These are phyloP conservation scores for Cabera pusaria DNA, from an alignment of 2,888 invertebrate species.

Conservation along the genomic window DNA sequence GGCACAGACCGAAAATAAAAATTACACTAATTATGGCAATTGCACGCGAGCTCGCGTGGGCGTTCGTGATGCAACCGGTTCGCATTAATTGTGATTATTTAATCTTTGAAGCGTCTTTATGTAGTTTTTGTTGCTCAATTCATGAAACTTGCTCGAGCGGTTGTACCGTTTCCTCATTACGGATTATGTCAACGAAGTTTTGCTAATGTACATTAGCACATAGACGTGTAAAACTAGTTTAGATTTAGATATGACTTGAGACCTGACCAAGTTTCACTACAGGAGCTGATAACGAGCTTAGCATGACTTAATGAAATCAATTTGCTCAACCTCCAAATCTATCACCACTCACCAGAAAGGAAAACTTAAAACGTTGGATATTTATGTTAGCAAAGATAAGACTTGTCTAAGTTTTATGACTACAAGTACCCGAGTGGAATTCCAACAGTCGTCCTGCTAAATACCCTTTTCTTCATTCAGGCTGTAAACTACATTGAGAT, in stretches of 20 bases:
- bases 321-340: no score
- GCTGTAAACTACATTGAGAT: constrained; percentile 24
- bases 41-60: constrained; percentile 57
- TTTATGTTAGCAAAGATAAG: no score
- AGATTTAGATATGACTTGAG: no score
- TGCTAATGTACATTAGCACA: no score
- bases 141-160: constrained; percentile 15
- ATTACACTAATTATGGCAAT: constrained; percentile 70
- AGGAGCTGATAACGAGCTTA: no score
- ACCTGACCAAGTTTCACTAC: no score
- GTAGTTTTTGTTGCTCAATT: constrained; percentile 41
- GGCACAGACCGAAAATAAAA: constrained; percentile 54
- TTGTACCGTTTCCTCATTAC: constrained; percentile 17
- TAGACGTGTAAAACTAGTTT: no score
- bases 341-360: no score
- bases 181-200: constrained; percentile 16
- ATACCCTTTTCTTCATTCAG: constrained; percentile 8
- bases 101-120: constrained; percentile 43
- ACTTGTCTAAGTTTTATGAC: no score
- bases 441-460: constrained; percentile 3
- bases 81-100: constrained; percentile 56
- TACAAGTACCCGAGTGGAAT: no score
- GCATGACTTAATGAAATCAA: no score
- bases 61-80: constrained; percentile 49
- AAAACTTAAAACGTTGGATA: no score